Base-by-base conservation (phyloP, 2,888 invertebrate species). In the Stratiomys singularior region DNA sequence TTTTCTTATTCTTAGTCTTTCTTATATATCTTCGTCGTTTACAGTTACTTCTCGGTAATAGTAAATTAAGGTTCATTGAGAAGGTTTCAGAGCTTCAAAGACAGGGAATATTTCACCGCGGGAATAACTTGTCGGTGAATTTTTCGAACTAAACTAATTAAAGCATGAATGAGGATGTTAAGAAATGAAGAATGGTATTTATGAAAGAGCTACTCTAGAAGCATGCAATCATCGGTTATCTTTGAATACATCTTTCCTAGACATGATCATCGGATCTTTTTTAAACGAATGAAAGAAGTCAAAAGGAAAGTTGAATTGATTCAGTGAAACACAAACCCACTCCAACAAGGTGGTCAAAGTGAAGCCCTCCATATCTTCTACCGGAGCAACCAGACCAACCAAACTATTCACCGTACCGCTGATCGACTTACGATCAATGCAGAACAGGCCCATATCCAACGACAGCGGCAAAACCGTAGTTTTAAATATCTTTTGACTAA, bases 401-500 rank as follows among this genome's bases (percentile, higher is more conserved):
- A 37, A 9, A 18, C 37, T 21, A 28, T 15, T 28, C 4, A 18
- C 9, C 37, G 21, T 9, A 9, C n/a, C 21, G 67, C 67, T 44
- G 67, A 28, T 44, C 67, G 46, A 52, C 5, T 25, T 13, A 60
- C 25, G n/a, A 60, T 23, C 25, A 25, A 60, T 4, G 21, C 30
- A 27, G 28, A 5, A 21, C 44, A 23, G 21, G 64, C 27, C 46
- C 11, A 13, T 9, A 28, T 28, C 67, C 21, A 44, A 67, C 46
- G 18, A 46, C 64, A 67, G 21, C 67, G 67, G 23, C 67, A 18
- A 44, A 67, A 46, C 67, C 44, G 21, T 46, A 44, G 67, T 67
- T 44, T 67, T 44, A 67, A 44, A 37, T 67, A 67, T 46, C 67
- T 67, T 67, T 67, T 67, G 67, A 67, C 67, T 44, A 67, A 67